phyloP scores from a whole-genome alignment of 2,113 vertebrate species.

The Azemiops feae region DNA sequence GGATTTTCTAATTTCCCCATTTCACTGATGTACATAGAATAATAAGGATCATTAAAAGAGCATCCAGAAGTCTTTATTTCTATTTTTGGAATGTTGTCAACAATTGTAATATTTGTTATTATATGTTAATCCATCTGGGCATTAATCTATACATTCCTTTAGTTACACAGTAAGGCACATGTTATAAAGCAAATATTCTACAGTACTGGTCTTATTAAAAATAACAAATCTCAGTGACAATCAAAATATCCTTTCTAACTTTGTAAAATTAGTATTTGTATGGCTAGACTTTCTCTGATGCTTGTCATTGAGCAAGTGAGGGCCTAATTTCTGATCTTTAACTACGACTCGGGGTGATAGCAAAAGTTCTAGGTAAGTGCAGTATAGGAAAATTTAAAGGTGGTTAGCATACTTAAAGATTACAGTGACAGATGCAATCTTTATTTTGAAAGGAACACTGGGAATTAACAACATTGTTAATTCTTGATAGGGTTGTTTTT shows the following conservation, averaged over 20 bases:
- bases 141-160: neutral
- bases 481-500: neutral
- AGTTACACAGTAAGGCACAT: neutral
- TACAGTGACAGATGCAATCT: neutral
- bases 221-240: neutral
- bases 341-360: neutral
- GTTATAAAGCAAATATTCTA: neutral
- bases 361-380: neutral
- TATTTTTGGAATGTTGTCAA: neutral
- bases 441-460: neutral
- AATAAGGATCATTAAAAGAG: neutral
- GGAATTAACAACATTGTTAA: neutral
- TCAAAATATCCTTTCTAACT: neutral
- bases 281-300: neutral
- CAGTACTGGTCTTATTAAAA: neutral
- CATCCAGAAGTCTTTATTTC: neutral
- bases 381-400: neutral
- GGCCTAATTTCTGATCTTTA: neutral
- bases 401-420: neutral
- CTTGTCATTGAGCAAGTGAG: neutral
- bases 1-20: neutral
- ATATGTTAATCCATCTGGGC: neutral
- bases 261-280: neutral
- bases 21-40: neutral
- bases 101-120: neutral